phyloP scores from a whole-genome alignment of 2,113 vertebrate species.

The Eidolon helvum region DNA sequence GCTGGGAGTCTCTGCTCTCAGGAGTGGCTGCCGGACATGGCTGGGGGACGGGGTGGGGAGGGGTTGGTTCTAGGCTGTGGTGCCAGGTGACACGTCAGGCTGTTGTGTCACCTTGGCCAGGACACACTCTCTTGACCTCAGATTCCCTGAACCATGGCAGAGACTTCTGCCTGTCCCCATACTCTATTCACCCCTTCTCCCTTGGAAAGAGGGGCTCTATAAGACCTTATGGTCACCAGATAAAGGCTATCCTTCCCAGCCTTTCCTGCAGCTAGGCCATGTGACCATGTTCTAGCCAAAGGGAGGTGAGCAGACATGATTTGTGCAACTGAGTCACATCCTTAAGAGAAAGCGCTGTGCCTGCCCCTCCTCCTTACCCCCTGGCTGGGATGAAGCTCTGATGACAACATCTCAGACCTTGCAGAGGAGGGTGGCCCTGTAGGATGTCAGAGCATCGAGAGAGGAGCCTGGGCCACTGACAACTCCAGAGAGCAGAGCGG shows the following conservation, averaged over 20 bases:
- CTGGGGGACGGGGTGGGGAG: too few relatives aligned
- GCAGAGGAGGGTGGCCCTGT: background rate
- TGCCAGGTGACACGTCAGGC: background rate
- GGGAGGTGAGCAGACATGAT: background rate
- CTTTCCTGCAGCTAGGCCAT: background rate
- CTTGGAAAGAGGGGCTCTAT: background rate
- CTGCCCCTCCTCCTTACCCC: fast-evolving
- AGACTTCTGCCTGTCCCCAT: background rate
- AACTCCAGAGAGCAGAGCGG: fast-evolving
- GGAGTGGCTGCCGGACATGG: background rate
- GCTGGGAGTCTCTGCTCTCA: background rate
- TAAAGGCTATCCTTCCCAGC: background rate
- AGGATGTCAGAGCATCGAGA: background rate
- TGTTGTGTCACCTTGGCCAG: fast-evolving
- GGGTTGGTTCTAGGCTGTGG: background rate
- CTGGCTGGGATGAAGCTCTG: background rate
- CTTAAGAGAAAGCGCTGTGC: background rate
- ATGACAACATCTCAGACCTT: background rate
- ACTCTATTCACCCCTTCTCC: background rate
- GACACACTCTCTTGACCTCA: background rate
- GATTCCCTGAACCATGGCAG: fast-evolving
- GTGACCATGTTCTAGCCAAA: background rate
- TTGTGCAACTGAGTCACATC: background rate
- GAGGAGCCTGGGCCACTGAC: background rate
- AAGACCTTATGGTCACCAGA: background rate